phyloP scores from a whole-genome alignment of 2,113 vertebrate species.

The Laticauda colubrina region DNA sequence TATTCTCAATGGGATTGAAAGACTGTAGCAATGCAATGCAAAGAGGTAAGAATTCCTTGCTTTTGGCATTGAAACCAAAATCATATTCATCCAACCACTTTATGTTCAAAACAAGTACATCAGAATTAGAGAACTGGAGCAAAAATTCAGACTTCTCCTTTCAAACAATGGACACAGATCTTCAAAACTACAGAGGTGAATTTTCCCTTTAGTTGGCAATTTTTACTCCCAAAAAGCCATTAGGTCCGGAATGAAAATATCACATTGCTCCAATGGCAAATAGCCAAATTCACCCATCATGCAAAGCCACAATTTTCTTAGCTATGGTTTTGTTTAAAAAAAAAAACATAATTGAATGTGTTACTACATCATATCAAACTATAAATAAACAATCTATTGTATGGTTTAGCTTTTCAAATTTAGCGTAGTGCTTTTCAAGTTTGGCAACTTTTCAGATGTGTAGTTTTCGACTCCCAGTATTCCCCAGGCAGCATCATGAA shows the following conservation, averaged over 20 bases:
- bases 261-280: not conserved
- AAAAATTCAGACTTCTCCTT: not conserved
- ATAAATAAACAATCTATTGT: not conserved
- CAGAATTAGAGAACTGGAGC: not conserved
- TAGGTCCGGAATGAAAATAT: not conserved
- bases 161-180: not conserved
- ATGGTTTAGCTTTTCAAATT: not conserved
- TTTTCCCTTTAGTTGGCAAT: not conserved
- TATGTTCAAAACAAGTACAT: not conserved
- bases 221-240: not conserved
- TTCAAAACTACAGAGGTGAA: not conserved
- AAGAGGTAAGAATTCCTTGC: not conserved
- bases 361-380: not conserved
- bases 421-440: not conserved
- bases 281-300: not conserved
- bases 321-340: not conserved
- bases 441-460: not conserved
- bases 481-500: not conserved
- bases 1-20: not conserved
- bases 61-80: not conserved
- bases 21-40: not conserved
- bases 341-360: not conserved
- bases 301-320: not conserved
- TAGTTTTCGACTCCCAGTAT: not conserved
- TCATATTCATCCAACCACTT: not conserved